These are phyloP conservation scores for Phortica magna DNA, from an alignment of 2,888 invertebrate genomes.

Conservation along the genomic window DNA sequence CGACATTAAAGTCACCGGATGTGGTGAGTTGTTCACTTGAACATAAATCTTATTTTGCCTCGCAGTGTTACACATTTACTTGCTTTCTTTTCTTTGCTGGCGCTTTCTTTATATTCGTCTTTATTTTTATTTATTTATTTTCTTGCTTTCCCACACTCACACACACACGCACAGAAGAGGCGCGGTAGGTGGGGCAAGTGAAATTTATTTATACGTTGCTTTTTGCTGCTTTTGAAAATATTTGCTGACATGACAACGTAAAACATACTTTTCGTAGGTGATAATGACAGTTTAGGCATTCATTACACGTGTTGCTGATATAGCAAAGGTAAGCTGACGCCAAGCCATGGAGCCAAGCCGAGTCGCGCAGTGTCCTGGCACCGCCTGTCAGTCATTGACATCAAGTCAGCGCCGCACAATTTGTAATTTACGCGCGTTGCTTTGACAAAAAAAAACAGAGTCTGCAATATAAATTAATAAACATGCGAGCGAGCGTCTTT, in stretches of 20 bases:
- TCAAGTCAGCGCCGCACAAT: slow-evolving; percentile 36
- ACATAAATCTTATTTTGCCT: slow-evolving; percentile 25
- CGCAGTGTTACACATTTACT: slow-evolving; percentile 19
- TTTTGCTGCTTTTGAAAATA: slow-evolving; percentile 61
- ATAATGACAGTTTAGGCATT: slow-evolving; percentile 72
- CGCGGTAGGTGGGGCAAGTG: too few relatives aligned
- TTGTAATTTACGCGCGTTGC: slow-evolving; percentile 5
- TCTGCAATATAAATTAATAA: slow-evolving; percentile 73
- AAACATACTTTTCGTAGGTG: slow-evolving; percentile 66
- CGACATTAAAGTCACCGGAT: slow-evolving; percentile 30
- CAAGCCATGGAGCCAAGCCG: slow-evolving; percentile 20
- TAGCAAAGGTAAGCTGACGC: slow-evolving; percentile 47
- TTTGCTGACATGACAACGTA: slow-evolving; percentile 71
- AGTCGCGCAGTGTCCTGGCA: too few relatives aligned
- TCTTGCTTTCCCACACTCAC: neutral
- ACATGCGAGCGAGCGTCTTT: slow-evolving; percentile 52
- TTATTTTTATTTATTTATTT: slow-evolving; percentile 8
- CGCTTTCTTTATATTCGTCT: neutral
- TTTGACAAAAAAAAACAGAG: slow-evolving; percentile 65
- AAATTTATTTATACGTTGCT: slow-evolving; percentile 2
- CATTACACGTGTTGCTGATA: slow-evolving; percentile 72
- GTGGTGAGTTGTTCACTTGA: slow-evolving; percentile 27
- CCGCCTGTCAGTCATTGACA: slow-evolving; percentile 10
- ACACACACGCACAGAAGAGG: too few relatives aligned
- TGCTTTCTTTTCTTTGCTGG: neutral